Evolutionary conservation across 2,797 vertebrate genomes (phyloP).

Genomic region (Halcyon smyrnensis): DNA sequence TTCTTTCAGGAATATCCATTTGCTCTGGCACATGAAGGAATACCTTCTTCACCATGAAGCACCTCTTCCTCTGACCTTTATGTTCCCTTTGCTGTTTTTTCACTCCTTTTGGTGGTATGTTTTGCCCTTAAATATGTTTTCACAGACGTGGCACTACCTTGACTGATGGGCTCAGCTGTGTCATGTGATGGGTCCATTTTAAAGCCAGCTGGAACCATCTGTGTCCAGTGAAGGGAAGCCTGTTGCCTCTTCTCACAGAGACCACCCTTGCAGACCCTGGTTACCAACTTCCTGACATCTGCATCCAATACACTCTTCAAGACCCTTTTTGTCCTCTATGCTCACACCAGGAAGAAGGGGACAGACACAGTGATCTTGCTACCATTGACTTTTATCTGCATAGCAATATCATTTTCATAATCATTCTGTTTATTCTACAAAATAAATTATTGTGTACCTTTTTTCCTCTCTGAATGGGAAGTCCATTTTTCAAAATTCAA

Average conservation of each 20-base stretch:
- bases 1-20: not conserved
- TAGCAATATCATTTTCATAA: not conserved
- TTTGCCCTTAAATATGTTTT: not conserved
- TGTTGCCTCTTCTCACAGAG: not conserved
- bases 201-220: not conserved
- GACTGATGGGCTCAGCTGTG: not conserved
- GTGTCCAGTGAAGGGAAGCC: not conserved
- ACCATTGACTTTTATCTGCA: not conserved
- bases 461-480: not conserved
- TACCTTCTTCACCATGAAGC: not conserved
- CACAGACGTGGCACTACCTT: not conserved
- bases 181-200: not conserved
- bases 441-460: not conserved
- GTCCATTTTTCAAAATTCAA: not conserved
- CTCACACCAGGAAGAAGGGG: not conserved
- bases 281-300: not conserved
- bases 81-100: not conserved
- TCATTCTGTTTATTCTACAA: not conserved
- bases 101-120: not conserved
- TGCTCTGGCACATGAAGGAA: not conserved
- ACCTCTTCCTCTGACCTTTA: not conserved
- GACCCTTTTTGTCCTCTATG: accelerated
- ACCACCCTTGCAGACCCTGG: not conserved
- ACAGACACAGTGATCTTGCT: not conserved
- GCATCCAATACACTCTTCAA: accelerated